These are phyloP conservation scores for Coranthus polyacanthus DNA, from an alignment of 2,797 vertebrate species.

Conservation along the genomic window DNA sequence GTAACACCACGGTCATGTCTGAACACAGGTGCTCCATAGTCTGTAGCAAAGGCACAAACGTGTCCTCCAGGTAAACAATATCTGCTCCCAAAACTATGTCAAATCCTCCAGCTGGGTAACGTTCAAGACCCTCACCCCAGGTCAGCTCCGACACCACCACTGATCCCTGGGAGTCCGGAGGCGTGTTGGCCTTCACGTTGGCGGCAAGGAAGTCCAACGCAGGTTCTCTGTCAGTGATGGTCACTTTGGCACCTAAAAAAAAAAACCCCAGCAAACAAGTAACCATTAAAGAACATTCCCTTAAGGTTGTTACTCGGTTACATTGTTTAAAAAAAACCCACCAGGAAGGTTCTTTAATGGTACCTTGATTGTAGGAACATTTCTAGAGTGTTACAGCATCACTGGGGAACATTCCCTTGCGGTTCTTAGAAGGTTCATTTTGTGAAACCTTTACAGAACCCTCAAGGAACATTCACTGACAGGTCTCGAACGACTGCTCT, in stretches of 20 bases:
- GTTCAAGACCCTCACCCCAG: conserved; percentile 90
- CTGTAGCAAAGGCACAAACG: conserved; percentile 88
- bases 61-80: conserved; percentile 96
- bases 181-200: conserved; percentile 91
- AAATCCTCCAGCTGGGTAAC: conserved; percentile 86
- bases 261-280: background rate
- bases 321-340: no score
- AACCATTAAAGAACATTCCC: no score
- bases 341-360: no score
- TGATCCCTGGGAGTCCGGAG: conserved; percentile 75
- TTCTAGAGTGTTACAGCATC: no score
- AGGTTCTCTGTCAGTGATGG: conserved; percentile 91
- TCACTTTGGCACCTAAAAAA: conserved; percentile 89
- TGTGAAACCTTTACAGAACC: no score
- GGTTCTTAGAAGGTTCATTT: no score
- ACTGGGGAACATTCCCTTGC: no score
- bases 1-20: conserved; percentile 81
- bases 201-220: conserved; percentile 90
- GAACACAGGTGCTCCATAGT: conserved; percentile 91
- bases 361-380: no score
- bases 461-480: no score
- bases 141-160: conserved; percentile 90
- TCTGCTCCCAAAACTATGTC: conserved; percentile 94
- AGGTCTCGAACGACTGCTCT: no score
- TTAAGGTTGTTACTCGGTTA: no score